phyloP scores from a whole-genome alignment of 2,888 invertebrate species.

The Melanophora roralis region DNA sequence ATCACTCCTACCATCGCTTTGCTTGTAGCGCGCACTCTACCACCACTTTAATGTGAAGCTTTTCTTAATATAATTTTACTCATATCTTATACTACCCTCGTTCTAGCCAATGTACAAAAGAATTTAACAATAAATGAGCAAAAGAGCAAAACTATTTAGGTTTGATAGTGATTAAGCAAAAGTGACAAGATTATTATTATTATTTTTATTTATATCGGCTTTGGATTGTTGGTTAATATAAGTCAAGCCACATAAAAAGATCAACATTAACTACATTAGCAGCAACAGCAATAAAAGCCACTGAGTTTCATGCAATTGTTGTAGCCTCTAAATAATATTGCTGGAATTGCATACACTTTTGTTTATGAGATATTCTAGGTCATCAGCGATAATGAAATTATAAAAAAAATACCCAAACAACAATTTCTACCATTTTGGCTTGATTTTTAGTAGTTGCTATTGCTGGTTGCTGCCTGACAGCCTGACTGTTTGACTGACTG shows the following conservation, averaged over 20 bases:
- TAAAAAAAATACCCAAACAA: slow-evolving; percentile 38
- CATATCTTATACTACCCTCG: slow-evolving; percentile 9
- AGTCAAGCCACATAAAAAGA: slow-evolving; percentile 22
- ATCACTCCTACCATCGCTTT: too few species aligned
- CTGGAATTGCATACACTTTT: slow-evolving; percentile 18
- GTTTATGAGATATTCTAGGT: slow-evolving; percentile 60
- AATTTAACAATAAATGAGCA: slow-evolving; percentile 9
- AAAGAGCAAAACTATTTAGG: not conserved
- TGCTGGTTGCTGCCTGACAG: not conserved
- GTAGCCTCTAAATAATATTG: not conserved
- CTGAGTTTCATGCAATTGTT: slow-evolving; percentile 29
- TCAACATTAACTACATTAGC: not conserved
- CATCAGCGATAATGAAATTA: slow-evolving; percentile 57
- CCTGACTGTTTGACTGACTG: slow-evolving; percentile 13
- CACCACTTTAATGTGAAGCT: too few species aligned
- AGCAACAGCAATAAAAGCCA: too few species aligned
- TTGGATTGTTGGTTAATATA: slow-evolving; percentile 46
- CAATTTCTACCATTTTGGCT: slow-evolving; percentile 44
- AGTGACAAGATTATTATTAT: slow-evolving; percentile 61
- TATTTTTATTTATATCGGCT: slow-evolving; percentile 57
- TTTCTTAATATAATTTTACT: too few species aligned
- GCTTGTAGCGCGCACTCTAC: too few species aligned
- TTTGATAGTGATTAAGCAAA: slow-evolving; percentile 60
- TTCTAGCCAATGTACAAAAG: not conserved
- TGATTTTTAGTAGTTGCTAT: slow-evolving; percentile 1